These are phyloP conservation scores for Aeoliscus strigatus DNA, from an alignment of 2,797 vertebrate species.

Conservation along the genomic window DNA sequence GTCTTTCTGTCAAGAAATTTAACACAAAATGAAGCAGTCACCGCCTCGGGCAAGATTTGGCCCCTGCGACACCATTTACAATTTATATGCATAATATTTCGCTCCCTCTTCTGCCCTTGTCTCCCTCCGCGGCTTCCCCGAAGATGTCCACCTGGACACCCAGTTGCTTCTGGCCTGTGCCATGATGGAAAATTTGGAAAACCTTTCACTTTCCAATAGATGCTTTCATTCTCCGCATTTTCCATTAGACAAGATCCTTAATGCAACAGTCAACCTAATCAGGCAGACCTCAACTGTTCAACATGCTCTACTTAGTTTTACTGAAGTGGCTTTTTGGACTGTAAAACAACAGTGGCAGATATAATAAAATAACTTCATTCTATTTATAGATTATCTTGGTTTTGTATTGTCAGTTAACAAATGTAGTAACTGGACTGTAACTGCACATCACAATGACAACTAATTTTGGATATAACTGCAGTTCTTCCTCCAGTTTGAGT, in stretches of 20 bases:
- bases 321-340: neutral
- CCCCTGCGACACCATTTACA: slow-evolving; percentile 87
- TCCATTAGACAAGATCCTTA: too few relatives aligned
- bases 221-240: slow-evolving; percentile 45
- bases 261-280: too few relatives aligned
- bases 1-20: slow-evolving; percentile 84
- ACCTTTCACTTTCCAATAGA: slow-evolving; percentile 48
- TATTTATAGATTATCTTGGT: too few relatives aligned
- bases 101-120: slow-evolving; percentile 5
- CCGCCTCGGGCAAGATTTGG: slow-evolving; percentile 84
- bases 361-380: too few relatives aligned
- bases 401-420: too few relatives aligned
- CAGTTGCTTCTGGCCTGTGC: slow-evolving; percentile 46
- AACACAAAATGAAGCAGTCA: slow-evolving; percentile 83
- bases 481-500: too few relatives aligned
- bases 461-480: too few relatives aligned
- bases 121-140: slow-evolving; percentile 15
- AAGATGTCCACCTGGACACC: slow-evolving; percentile 61
- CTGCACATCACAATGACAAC: too few relatives aligned
- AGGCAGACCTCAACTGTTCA: too few relatives aligned
- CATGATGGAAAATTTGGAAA: slow-evolving; percentile 46
- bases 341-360: too few relatives aligned
- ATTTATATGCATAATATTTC: slow-evolving; percentile 87
- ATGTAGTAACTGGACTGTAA: too few relatives aligned
- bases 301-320: slow-evolving; percentile 5